Evolutionary conservation across 2,888 invertebrate genomes (phyloP), one percentile per base, ranked within the genome.

Genomic region (Sminthurides aquaticus): DNA sequence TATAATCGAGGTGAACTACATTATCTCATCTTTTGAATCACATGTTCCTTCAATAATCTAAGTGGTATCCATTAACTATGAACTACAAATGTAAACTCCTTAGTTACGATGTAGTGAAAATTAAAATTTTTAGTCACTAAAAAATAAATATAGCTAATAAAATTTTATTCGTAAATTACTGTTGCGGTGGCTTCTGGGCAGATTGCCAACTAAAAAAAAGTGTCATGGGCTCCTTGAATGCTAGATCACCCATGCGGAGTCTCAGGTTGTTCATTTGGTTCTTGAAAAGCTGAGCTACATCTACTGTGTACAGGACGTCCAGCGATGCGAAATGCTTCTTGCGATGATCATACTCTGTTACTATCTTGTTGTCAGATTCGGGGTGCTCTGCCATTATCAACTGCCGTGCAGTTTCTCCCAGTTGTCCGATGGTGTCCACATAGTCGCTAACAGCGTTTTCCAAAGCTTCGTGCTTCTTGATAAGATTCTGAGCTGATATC

Each of bases 401-500:
- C 76, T 93, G 89, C 28, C 94, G 84, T 0, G 96, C 93, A 24
- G 94, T 91, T 79, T 96, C 96, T 29, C 97, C 97, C 20, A 99
- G 82, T 77, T 93, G 90, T 59, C 97, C 82, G 73, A 99, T 97
- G 25, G 93, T 97, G 76, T 97, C 94, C 1, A 98, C 97, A 77
- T 97, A 99, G 77, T 96, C 95, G 78, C 97, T 95, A 0, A 99
- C 96, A 0, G 96, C 96, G 75, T 89, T 89, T 78, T 98, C 99
- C n/a, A n/a, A n/a, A n/a, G n/a, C n/a, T n/a, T 97, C 95, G 81
- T 99, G 99, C 78, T 99, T 99, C 85, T 99, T 99, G 89, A 98
- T 95, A 70, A 98, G 84, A 79, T 99, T 99, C 80, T 96, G 92
- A 0, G 98, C 96, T 2, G 95, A 96, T 74, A 96, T 94, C 81